Conservation (phyloP, 2,797 vertebrate genomes). For the Myotis pilosus region DNA sequence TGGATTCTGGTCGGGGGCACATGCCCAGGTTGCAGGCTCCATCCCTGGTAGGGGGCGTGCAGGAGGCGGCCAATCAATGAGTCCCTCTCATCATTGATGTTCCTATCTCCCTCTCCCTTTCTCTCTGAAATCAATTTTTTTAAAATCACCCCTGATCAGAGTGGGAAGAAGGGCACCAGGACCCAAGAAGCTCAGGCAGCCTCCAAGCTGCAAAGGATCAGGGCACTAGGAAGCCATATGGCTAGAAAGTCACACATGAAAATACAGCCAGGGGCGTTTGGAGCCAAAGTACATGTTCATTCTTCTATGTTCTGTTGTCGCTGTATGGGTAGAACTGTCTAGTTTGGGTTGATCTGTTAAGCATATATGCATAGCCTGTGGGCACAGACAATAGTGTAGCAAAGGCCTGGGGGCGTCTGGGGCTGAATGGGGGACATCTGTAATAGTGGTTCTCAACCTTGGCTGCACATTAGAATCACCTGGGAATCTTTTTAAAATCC, state of each 20-base stretch:
- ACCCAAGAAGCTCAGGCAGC: neutral
- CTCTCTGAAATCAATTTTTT: too few species aligned
- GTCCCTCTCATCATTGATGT: too few species aligned
- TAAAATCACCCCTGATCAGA: neutral
- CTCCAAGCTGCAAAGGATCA: neutral
- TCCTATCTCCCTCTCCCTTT: too few species aligned
- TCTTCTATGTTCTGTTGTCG: neutral
- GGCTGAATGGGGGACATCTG: neutral
- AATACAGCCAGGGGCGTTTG: neutral
- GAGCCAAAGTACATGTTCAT: neutral
- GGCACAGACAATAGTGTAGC: neutral
- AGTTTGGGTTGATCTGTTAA: neutral
- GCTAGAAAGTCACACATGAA: conserved; percentile 11
- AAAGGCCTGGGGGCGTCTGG: neutral
- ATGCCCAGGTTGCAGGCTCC: too few species aligned
- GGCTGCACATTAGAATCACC: too few species aligned
- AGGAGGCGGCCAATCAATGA: too few species aligned
- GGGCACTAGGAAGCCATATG: neutral
- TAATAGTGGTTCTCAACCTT: neutral
- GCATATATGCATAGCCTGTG: neutral
- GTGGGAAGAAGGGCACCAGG: neutral
- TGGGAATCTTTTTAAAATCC: too few species aligned
- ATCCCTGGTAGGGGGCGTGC: too few species aligned
- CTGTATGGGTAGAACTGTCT: neutral
- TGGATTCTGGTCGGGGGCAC: too few species aligned